A percentile compares a stretch with the other conserved stretches of the same genome.
Evolutionary conservation across 2,113 vertebrate species (phyloP).

Genomic region (Pteronura brasiliensis): DNA sequence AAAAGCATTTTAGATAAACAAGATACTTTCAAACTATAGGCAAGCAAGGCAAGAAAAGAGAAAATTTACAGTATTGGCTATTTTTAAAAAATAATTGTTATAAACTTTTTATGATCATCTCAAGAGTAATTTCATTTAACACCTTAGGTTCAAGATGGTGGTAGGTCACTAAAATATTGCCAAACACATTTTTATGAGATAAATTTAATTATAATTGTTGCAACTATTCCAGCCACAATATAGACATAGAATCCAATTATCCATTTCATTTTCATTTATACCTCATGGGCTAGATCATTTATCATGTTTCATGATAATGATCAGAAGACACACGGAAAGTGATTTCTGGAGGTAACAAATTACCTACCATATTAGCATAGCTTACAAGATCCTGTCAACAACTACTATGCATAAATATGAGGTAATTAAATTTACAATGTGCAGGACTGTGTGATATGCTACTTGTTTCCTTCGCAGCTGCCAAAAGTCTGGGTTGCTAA

Average conservation of each 20-base stretch:
- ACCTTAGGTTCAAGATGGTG: slow-evolving; percentile 64
- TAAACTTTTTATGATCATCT: slow-evolving; percentile 32
- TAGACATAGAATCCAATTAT: slow-evolving; percentile 87
- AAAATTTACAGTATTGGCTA: background rate
- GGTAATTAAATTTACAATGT: slow-evolving; percentile 86
- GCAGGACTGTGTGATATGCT: slow-evolving; percentile 78
- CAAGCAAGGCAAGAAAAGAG: background rate
- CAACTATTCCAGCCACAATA: slow-evolving; percentile 80
- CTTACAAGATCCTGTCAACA: slow-evolving; percentile 85
- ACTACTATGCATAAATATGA: slow-evolving; percentile 83
- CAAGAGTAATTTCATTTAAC: slow-evolving; percentile 59
- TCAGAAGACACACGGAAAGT: slow-evolving; percentile 83
- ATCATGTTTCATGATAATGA: slow-evolving; percentile 87
- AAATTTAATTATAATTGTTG: slow-evolving; percentile 81
- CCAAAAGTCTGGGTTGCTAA: slow-evolving; percentile 76
- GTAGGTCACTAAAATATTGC: slow-evolving; percentile 77
- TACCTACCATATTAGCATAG: slow-evolving; percentile 83
- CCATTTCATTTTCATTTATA: slow-evolving; percentile 87
- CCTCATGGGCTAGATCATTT: slow-evolving; percentile 83
- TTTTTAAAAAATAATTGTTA: background rate
- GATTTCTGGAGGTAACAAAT: slow-evolving; percentile 87
- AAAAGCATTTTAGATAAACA: slow-evolving; percentile 19
- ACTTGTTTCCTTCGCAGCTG: slow-evolving; percentile 78
- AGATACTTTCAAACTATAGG: background rate
- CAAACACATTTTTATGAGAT: slow-evolving; percentile 77